Percentiles rank a stretch among this genome's conserved stretches.
Conservation (phyloP, 2,113 vertebrate species). For the Campylorhamphus procurvoides region DNA sequence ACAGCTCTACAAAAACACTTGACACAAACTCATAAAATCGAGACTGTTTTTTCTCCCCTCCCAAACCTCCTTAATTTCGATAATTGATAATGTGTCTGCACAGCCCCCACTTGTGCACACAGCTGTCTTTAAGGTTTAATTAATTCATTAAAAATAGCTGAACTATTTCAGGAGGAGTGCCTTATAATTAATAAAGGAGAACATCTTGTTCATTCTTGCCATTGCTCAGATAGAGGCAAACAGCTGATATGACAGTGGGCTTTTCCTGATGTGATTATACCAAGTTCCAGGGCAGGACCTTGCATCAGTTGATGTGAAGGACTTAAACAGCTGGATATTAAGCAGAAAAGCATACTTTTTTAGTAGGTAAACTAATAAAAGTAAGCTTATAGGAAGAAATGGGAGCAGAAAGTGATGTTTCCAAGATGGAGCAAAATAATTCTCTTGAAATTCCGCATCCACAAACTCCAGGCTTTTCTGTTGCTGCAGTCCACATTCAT, state of each 20-base stretch:
- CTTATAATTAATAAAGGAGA: background rate
- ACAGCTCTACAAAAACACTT: background rate
- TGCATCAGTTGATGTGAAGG: background rate
- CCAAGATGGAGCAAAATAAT: background rate
- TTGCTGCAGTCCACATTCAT: background rate
- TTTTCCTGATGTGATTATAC: background rate
- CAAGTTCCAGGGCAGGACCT: background rate
- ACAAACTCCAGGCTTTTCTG: background rate
- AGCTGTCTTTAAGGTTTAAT: background rate
- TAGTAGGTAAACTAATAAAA: background rate
- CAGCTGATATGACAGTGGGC: background rate
- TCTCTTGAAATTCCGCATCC: background rate
- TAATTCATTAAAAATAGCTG: slow-evolving; percentile 12
- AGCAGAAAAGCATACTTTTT: background rate
- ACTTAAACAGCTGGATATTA: background rate
- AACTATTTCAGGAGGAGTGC: slow-evolving; percentile 4
- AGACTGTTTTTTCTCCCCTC: background rate
- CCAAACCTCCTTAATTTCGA: background rate
- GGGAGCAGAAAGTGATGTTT: background rate
- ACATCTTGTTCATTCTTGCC: background rate
- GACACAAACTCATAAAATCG: background rate
- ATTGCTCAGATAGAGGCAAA: background rate
- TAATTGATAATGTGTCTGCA: background rate
- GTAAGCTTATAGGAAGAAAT: background rate
- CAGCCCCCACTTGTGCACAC: background rate